A percentile compares a stretch with the other conserved stretches of the same genome.
phyloP scores from a whole-genome alignment of 2,113 vertebrate genomes.

The Piliocolobus tephrosceles region DNA sequence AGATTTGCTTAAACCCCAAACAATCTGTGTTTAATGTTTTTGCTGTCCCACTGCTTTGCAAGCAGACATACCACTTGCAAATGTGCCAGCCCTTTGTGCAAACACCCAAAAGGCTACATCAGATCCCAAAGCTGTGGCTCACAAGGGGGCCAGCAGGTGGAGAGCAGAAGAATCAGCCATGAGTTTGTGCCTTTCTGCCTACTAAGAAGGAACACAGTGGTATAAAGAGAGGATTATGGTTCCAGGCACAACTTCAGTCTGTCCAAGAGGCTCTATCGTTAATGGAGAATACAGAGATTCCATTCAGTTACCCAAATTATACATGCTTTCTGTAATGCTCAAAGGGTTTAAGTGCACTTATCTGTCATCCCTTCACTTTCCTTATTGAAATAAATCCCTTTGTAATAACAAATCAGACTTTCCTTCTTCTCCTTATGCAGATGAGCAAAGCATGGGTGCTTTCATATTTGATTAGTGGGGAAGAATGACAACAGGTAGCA shows the following conservation, averaged over 20 bases:
- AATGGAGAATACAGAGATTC: slow-evolving; percentile 63
- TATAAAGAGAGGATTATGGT: slow-evolving; percentile 58
- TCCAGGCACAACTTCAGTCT: slow-evolving; percentile 11
- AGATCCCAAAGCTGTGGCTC: slow-evolving; percentile 17
- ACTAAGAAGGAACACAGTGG: slow-evolving; percentile 57
- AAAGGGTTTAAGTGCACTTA: slow-evolving; percentile 80
- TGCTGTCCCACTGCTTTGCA: neutral
- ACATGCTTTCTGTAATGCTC: slow-evolving; percentile 74
- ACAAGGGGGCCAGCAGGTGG: slow-evolving; percentile 38
- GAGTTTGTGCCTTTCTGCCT: slow-evolving; percentile 40
- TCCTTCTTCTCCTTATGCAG: slow-evolving; percentile 76
- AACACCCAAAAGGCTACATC: slow-evolving; percentile 5
- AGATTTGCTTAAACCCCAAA: neutral
- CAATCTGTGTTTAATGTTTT: neutral
- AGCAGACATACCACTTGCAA: neutral
- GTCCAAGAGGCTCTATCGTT: slow-evolving; percentile 40
- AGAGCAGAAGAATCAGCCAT: slow-evolving; percentile 32
- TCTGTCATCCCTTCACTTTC: slow-evolving; percentile 78
- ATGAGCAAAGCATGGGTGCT: slow-evolving; percentile 58
- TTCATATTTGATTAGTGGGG: slow-evolving; percentile 53
- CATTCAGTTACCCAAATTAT: slow-evolving; percentile 62
- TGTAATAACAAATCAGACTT: slow-evolving; percentile 79
- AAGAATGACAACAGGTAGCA: slow-evolving; percentile 26
- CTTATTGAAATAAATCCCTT: slow-evolving; percentile 83
- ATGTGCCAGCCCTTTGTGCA: neutral